Evolutionary conservation across 2,797 vertebrate genomes (phyloP), one percentile per base, ranked within the genome.

Genomic region (Eremophila alpestris): DNA sequence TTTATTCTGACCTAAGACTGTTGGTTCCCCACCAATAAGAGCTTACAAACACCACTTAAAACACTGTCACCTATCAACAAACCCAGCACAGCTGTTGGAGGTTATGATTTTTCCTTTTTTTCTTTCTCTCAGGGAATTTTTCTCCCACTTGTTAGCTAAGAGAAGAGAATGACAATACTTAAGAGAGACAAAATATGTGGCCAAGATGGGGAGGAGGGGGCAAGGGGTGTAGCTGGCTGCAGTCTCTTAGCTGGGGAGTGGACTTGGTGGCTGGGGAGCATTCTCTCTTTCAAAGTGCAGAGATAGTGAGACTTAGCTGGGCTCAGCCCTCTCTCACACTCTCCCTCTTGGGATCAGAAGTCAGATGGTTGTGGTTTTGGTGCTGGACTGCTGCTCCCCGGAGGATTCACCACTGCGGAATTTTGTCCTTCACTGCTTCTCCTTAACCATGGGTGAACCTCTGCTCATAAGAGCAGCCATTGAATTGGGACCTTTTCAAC

Each of bases 381-480:
- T 51, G 32, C 46, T 10, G 4, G 32, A 36, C 32, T 60, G 24
- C 41, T 83, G 29, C 41, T 73, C 41, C 49, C 16, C 1, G 1
- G 9, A 71, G 12, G 29, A n/a, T 55, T 73, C 4, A 13, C 41
- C 49, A 54, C 29, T 63, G 29, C 2, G 1, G 19, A 54, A 51
- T n/a, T 63, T 19, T 63, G 34, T 40, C 29, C 58, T 38, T 62
- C 48, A n/a, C 29, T 46, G 48, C n/a, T 38, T 54, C 58, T 46
- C 34, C 23, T 46, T 29, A 38, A 73, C 10, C 3, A 1, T 63
- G 16, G 13, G 16, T 20, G 15, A 71, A 9, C 12, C 29, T n/a
- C 12, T 55, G 41, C 19, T 40, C 1, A 0, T 8, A 83, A 40
- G 41, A 63, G 41, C 6, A 27, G 29, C n/a, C 2, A 0, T 7